Base-by-base conservation (phyloP, 2,888 invertebrate species). In the Leptinotarsa peninsularis region DNA sequence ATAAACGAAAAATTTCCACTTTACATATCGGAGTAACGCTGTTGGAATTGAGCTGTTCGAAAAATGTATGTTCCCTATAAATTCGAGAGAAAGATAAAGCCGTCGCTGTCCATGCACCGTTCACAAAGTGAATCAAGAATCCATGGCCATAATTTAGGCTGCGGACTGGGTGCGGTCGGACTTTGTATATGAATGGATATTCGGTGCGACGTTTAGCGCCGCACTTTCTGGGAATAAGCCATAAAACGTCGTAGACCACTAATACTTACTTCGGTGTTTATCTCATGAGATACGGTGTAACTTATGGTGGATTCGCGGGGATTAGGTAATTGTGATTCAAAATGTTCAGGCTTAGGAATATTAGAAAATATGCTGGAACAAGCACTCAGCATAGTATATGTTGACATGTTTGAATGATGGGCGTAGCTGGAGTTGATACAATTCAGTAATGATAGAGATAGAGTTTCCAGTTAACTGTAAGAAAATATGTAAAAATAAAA, bases 161-260 rank as follows among this genome's bases (percentile, higher is more conserved):
- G 84, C 82, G 84, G 83, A 82, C 85, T 81, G 81, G 79, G 79
- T 85, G 86, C 85, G 87, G 86, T 85, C 81, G 80, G 80, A 83
- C 82, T 82, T 83, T 84, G 85, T 86, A 82, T 85, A 86, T 86
- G 85, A 87, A 87, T 85, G 87, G 86, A 85, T 86, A 87, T 87
- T 86, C 85, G 82, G 81, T 81, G 83, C 84, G 86, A 87, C 87
- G 84, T 87, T 87, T 87, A 87, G 85, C 85, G 83, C 85, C 84
- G 80, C 82, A 83, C 84, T 85, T 83, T 83, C 82, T 83, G 81
- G 82, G 83, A 84, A 83, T 85, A 85, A 84, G 85, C 86, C 84
- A 84, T 86, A 86, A 86, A 87, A 84, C 84, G 85, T 83, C 83
- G 82, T 81, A 81, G 81, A 81, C 80, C 83, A 82, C 84, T 83